phyloP scores from a whole-genome alignment of 2,113 vertebrate species.

The Microcebus tavaratra region DNA sequence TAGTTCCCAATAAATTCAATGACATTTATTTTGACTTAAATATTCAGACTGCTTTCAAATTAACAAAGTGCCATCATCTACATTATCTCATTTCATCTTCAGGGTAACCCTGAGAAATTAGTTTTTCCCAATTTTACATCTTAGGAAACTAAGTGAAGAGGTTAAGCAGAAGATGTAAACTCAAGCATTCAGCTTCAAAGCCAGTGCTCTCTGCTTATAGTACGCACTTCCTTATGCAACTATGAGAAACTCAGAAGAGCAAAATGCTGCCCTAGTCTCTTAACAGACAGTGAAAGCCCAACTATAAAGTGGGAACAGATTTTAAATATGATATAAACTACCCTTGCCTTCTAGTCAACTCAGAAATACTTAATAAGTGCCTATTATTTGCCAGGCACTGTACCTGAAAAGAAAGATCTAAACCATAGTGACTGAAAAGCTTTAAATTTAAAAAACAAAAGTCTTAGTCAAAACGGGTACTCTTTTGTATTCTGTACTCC shows the following conservation, averaged over 20 bases:
- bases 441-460: not conserved
- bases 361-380: not conserved
- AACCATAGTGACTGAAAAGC: not conserved
- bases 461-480: not conserved
- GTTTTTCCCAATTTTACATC: not conserved
- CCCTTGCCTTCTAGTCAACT: not conserved
- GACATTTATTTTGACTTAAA: constrained; percentile 1
- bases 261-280: not conserved
- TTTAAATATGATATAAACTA: constrained; percentile 19
- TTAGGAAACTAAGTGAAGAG: not conserved
- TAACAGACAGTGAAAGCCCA: not conserved
- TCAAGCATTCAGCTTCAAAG: not conserved
- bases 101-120: not conserved
- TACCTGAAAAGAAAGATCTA: not conserved
- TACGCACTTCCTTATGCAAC: not conserved
- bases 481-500: not conserved
- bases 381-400: not conserved
- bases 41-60: not conserved
- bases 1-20: not conserved
- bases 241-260: not conserved
- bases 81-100: not conserved
- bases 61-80: not conserved
- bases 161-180: not conserved
- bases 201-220: not conserved
- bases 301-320: not conserved